A percentile compares a stretch with the other conserved stretches of the same genome.
These are phyloP conservation scores for Oreochromis spilurus DNA, from an alignment of 2,113 vertebrate genomes.

Conservation along the genomic window DNA sequence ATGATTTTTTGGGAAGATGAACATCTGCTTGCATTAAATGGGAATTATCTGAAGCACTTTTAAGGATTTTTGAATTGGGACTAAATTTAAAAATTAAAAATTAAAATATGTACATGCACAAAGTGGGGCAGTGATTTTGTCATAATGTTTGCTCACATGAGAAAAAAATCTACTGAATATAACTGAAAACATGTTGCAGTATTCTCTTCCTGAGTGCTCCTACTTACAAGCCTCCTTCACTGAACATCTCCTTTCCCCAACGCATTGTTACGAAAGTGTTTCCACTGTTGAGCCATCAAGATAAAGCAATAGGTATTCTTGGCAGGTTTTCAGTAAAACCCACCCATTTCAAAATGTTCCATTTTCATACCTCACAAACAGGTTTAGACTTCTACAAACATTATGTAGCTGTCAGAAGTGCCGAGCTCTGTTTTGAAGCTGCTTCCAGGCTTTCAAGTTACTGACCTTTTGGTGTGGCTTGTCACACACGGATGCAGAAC, in stretches of 20 bases:
- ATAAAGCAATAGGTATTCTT: neutral
- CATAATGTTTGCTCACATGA: neutral
- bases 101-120: neutral
- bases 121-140: neutral
- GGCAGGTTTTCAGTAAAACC: constrained; percentile 13
- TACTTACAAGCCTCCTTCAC: neutral
- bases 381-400: constrained; percentile 5
- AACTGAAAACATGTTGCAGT: neutral
- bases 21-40: neutral
- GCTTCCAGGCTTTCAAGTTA: constrained; percentile 61
- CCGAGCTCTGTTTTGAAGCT: constrained; percentile 41
- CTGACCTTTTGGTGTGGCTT: constrained; percentile 62
- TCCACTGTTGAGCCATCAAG: neutral
- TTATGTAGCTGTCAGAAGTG: constrained; percentile 47
- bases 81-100: neutral
- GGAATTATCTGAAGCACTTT: neutral
- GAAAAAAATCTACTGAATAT: neutral
- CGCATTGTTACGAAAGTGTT: neutral
- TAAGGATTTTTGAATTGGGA: neutral
- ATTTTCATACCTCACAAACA: neutral
- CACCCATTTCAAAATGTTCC: neutral
- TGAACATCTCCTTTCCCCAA: neutral
- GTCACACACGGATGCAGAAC: constrained; percentile 56
- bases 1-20: neutral
- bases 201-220: neutral